Evolutionary conservation across 1,140 invertebrate species (phyloP), one percentile per base, ranked within the genome.

Genomic region (Drosophila elegans): DNA sequence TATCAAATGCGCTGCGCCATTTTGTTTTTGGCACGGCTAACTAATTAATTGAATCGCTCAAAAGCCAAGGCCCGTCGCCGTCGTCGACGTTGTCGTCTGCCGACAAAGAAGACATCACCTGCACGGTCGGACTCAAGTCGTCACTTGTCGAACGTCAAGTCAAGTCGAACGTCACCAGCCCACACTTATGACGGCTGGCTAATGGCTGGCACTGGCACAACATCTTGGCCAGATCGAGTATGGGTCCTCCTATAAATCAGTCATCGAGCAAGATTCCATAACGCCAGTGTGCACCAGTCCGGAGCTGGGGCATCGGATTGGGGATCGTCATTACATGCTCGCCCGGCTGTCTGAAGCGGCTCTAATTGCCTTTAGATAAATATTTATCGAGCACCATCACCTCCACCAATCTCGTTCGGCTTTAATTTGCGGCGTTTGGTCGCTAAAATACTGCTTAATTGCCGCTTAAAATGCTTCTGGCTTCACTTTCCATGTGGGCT

Each of bases 21-120:
- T 74, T 77, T 75, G 69, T 74, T 62, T 72, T 85, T 76, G 62
- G 67, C 61, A 64, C 42, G 60, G 44, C 51, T 51, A 11, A 74
- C 80, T 88, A 88, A 88, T 88, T 88, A 88, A 88, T 88, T 78
- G 83, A 45, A 64, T 42, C 67, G 54, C 54, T 61, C 42, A 27
- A 36, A 27, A 36, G 29, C 74, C 55, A 74, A 44, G 60, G 62
- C 49, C 29, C 16, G 16, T 21, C 16, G 16, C 1, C 16, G 16
- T 21, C 1, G 16, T 21, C 16, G 16, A 1, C 16, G 16, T 21
- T n/a, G 4, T 71, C 57, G 6, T 12, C 49, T 61, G 73, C 73
- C 74, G 74, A 78, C 75, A 78, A 75, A 75, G 61, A 75, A 71
- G 67, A 71, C 66, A 72, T 71, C 67, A 71, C 25, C 34, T 21